Percentiles rank a stretch among this genome's conserved stretches.
These are phyloP conservation scores for Dermochelys coriacea DNA, from an alignment of 2,797 vertebrate genomes.

Conservation along the genomic window DNA sequence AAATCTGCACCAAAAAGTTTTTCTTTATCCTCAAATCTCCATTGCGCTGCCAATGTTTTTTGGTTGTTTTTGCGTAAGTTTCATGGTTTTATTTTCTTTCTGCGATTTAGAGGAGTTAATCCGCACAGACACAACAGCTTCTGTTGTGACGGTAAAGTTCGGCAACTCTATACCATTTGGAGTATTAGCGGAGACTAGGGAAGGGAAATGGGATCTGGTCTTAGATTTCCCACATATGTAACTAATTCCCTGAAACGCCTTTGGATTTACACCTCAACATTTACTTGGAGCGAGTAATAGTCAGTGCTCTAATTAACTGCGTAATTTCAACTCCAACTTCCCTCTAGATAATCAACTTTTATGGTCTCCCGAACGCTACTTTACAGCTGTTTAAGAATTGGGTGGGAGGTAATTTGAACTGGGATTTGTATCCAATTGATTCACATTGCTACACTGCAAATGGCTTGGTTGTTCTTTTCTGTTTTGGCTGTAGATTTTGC, in stretches of 20 bases:
- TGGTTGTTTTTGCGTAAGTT: not conserved
- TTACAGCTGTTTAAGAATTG: conserved; percentile 59
- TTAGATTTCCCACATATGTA: conserved; percentile 62
- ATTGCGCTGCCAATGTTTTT: not conserved
- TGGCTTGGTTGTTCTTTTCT: not conserved
- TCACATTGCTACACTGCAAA: not conserved
- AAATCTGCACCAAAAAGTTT: not conserved
- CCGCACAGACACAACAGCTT: conserved; percentile 80
- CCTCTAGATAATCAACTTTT: conserved; percentile 55
- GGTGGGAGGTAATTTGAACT: not conserved
- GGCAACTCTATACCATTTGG: conserved; percentile 75
- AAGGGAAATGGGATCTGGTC: conserved; percentile 70
- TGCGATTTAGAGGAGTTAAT: conserved; percentile 69
- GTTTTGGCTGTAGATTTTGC: not conserved
- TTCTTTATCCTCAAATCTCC: not conserved
- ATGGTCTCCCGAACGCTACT: conserved; percentile 38
- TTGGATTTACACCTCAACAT: conserved; percentile 79
- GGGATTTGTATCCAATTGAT: not conserved
- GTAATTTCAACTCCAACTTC: conserved; percentile 32
- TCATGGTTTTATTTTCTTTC: not conserved
- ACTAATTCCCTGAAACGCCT: conserved; percentile 77
- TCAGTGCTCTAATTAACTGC: conserved; percentile 77
- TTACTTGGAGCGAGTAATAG: conserved; percentile 65
- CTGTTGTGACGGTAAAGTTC: conserved; percentile 68
- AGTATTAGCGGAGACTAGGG: conserved; percentile 52